Evolutionary conservation across 2,888 invertebrate species (phyloP).

Genomic region (Harpalus rubripes): DNA sequence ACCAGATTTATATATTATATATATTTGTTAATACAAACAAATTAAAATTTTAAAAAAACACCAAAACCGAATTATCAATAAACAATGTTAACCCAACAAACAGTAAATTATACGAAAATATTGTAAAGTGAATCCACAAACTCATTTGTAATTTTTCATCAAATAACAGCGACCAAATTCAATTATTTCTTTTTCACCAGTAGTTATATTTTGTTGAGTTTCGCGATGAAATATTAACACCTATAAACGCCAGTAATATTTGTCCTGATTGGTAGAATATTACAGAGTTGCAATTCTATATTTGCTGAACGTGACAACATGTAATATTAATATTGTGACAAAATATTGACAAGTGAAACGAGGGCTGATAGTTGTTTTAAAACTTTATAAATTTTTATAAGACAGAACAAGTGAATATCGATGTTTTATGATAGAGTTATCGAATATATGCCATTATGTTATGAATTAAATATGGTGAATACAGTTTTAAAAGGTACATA

Average conservation of each 20-base stretch:
- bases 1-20: no score
- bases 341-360: neutral
- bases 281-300: neutral
- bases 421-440: no score
- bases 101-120: conserved; percentile 4
- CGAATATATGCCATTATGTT: no score
- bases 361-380: neutral
- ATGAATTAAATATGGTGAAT: no score
- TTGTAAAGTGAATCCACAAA: conserved; percentile 1
- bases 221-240: neutral
- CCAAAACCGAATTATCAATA: neutral
- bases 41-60: neutral
- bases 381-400: neutral
- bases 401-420: neutral
- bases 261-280: neutral
- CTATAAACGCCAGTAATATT: neutral
- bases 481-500: no score
- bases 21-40: neutral
- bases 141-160: conserved; percentile 18
- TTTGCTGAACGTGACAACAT: neutral
- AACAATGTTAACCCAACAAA: neutral
- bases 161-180: neutral
- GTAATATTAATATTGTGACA: neutral
- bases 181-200: conserved; percentile 4
- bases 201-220: neutral